Conservation (phyloP, 2,888 invertebrate species). For the Meteorus cinctellus region DNA sequence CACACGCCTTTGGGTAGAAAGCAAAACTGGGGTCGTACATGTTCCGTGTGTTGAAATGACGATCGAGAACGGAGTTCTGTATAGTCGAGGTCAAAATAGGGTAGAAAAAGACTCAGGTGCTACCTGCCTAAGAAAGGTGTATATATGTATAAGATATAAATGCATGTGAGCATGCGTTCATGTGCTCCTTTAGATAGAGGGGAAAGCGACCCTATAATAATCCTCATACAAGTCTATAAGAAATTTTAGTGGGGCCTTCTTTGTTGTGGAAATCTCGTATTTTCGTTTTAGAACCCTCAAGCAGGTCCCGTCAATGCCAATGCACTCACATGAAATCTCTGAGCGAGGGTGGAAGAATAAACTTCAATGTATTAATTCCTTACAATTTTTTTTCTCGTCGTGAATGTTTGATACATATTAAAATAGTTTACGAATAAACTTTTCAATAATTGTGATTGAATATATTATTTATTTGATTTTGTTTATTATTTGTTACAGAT, state of each 20-base stretch:
- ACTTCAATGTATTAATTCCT: slow-evolving; percentile 18
- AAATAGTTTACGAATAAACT: no score
- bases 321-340: slow-evolving; percentile 3
- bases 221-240: slow-evolving; percentile 51
- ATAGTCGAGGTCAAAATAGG: slow-evolving; percentile 42
- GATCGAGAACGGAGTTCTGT: slow-evolving; percentile 14
- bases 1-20: slow-evolving; percentile 21
- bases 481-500: slow-evolving; percentile 60
- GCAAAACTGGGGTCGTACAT: slow-evolving; percentile 35
- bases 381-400: slow-evolving; percentile 11
- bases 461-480: slow-evolving; percentile 19
- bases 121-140: slow-evolving; percentile 64
- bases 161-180: not conserved
- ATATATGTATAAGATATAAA: not conserved
- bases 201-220: slow-evolving; percentile 12
- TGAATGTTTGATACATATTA: no score
- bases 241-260: slow-evolving; percentile 58
- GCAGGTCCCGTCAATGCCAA: slow-evolving; percentile 31
- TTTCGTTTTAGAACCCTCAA: slow-evolving; percentile 45
- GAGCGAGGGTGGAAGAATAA: slow-evolving; percentile 30
- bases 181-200: slow-evolving; percentile 19
- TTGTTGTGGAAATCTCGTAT: slow-evolving; percentile 67
- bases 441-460: no score
- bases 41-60: slow-evolving; percentile 46
- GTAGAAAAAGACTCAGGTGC: slow-evolving; percentile 61